These are phyloP conservation scores for Amazona guildingii DNA, from an alignment of 2,113 vertebrate genomes.

Conservation along the genomic window DNA sequence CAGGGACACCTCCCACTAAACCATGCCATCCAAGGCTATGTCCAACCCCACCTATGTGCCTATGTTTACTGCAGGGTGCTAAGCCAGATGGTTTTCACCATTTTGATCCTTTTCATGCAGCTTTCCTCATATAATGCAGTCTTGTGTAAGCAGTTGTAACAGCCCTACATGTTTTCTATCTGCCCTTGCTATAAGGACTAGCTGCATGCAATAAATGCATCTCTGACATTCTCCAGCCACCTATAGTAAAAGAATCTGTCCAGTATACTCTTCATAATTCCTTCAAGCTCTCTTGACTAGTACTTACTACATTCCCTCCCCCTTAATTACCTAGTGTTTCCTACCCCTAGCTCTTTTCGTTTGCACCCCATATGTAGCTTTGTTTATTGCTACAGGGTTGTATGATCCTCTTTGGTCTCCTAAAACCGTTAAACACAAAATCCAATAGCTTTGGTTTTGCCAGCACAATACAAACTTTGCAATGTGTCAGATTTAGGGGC, in stretches of 20 bases:
- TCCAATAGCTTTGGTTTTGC: neutral
- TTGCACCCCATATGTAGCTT: fast-evolving
- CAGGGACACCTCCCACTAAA: no score
- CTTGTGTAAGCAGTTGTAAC: neutral
- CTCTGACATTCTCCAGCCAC: neutral
- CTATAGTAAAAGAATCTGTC: neutral
- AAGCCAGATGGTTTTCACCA: neutral
- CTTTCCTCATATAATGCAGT: neutral
- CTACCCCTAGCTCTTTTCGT: neutral
- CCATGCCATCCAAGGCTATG: no score
- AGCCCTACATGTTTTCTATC: neutral
- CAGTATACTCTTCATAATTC: neutral
- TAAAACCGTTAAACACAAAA: neutral
- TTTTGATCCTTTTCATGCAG: neutral
- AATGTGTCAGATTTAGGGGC: neutral
- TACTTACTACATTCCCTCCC: neutral
- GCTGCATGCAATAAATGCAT: neutral
- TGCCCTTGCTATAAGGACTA: neutral
- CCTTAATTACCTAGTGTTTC: neutral
- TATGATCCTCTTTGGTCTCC: neutral
- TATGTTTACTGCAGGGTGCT: neutral
- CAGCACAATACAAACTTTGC: neutral
- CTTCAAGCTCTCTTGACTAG: neutral
- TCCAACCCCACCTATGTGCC: neutral
- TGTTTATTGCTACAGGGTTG: neutral